Percentiles rank a stretch among this genome's conserved stretches.
Evolutionary conservation across 2,113 vertebrate genomes (phyloP).

Genomic region (Suricata suricatta): DNA sequence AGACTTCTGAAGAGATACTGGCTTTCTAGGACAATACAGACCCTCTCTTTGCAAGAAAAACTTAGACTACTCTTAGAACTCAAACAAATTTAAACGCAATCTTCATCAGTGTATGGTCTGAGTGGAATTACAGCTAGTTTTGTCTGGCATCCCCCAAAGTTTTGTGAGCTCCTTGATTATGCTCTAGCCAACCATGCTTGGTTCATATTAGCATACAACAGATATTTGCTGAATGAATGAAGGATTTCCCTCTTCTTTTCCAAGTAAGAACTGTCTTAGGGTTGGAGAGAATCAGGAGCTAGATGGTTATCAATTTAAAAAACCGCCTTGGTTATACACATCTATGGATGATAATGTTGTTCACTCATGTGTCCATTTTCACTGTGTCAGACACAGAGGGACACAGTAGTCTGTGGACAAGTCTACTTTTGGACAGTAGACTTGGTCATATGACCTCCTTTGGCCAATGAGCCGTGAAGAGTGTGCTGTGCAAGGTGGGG

Average conservation of each 20-base stretch:
- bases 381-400: background rate
- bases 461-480: background rate
- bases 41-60: background rate
- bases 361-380: background rate
- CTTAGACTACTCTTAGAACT: background rate
- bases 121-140: background rate
- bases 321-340: background rate
- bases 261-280: background rate
- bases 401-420: too few relatives aligned
- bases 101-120: background rate
- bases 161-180: background rate
- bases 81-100: background rate
- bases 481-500: background rate
- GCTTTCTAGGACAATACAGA: background rate
- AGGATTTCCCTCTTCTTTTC: background rate
- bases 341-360: background rate
- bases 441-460: background rate
- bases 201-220: background rate
- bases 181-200: background rate
- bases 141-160: background rate
- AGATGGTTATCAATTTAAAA: constrained; percentile 38
- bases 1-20: background rate
- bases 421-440: background rate
- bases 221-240: background rate
- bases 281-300: background rate